Base-by-base conservation (phyloP, 2,888 invertebrate genomes). In the Xestia rhomboidea region DNA sequence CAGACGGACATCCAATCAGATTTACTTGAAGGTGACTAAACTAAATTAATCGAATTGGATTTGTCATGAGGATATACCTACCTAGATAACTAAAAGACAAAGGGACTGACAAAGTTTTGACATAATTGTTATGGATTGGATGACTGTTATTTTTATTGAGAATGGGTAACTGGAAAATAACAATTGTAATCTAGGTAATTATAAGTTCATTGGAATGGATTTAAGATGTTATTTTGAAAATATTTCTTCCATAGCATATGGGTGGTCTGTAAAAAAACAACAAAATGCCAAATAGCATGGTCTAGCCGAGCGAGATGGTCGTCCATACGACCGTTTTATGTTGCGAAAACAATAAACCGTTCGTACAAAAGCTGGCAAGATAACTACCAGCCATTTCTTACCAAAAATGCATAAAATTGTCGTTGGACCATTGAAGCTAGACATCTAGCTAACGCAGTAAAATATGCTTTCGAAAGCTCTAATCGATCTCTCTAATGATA, bases 41-140 rank as follows among this genome's bases (percentile, higher is more conserved):
- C 57, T 62, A 57, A 73, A 66, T 75, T 76, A 67, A 85, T 83
- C 69, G 44, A 75, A 76, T 81, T 73, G 18, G 62, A 57, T 69
- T 66, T 51, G 49, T 34, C 30, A 44, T 69, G 44, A 41, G 71
- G 41, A 67, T 60, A 62, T 62, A n/a, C n/a, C n/a, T n/a, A n/a
- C n/a, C n/a, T n/a, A 62, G 30, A 62, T 60, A 41, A 62, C 30
- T 24, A 21, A 57, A 57, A 64, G 54, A 75, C 71, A 82, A 84
- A 68, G 68, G 70, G 27, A 57, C 60, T 68, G 81, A 15, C 63
- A 64, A 73, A 74, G 73, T 80, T 79, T 78, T 69, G 46, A 77
- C 77, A n/a, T 11, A 34, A 57, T 10, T 41, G 77, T 68, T 79
- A 66, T 66, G n/a, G 44, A 70, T 73, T 38, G n/a, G 27, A 68